Conservation (phyloP, 2,113 vertebrate species). For the Menidia beryllina region DNA sequence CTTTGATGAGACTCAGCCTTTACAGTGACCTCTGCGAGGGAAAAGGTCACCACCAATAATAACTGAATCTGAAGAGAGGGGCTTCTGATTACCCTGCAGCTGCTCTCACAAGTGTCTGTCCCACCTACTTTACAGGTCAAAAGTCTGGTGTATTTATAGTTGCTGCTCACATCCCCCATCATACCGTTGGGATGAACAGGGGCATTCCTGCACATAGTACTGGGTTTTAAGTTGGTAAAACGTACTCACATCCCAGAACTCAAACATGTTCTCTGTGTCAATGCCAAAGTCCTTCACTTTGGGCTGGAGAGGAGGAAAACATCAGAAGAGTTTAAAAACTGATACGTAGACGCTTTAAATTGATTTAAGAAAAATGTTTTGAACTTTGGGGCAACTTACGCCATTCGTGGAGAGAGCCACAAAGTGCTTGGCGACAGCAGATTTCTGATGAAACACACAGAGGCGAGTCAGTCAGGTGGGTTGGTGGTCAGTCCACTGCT, state of each 20-base stretch:
- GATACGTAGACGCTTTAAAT: not conserved
- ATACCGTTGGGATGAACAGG: not conserved
- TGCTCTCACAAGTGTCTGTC: conserved; percentile 58
- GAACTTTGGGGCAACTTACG: conserved; percentile 81
- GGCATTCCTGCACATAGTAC: conserved; percentile 15
- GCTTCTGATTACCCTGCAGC: conserved; percentile 82
- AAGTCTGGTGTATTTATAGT: conserved; percentile 79
- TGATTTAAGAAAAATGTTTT: not conserved
- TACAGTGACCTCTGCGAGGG: conserved; percentile 73
- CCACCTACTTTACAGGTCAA: conserved; percentile 81
- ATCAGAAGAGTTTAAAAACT: not conserved
- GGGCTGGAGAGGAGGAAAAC: conserved; percentile 78
- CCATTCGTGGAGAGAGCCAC: conserved; percentile 96
- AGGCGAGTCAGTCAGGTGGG: not conserved
- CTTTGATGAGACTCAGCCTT: conserved; percentile 73
- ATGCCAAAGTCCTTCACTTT: conserved; percentile 99
- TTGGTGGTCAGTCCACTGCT: not conserved
- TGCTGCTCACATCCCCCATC: conserved; percentile 30
- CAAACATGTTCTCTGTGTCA: conserved; percentile 97
- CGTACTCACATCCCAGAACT: conserved; percentile 97
- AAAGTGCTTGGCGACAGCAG: conserved; percentile 96
- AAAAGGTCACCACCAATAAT: conserved; percentile 83
- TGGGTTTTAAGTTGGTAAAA: conserved; percentile 22
- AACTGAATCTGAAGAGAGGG: conserved; percentile 66
- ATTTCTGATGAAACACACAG: conserved; percentile 75